Evolutionary conservation across 2,113 vertebrate species (phyloP), one percentile per base, ranked within the genome.

Genomic region (Harpagus bidentatus): DNA sequence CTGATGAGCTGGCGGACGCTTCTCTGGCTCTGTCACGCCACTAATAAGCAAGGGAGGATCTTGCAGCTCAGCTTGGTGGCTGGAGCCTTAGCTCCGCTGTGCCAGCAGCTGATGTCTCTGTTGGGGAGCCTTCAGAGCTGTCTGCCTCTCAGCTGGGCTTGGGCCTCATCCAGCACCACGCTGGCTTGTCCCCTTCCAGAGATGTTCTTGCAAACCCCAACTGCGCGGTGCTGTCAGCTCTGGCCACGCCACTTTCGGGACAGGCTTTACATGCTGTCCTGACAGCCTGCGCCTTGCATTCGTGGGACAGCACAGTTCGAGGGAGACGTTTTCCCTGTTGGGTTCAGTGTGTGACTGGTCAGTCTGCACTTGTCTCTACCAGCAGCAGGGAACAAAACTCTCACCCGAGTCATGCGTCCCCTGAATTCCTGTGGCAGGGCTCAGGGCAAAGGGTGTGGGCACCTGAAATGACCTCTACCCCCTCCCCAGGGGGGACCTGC

Each of bases 301-400:
- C 0, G 0, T 26, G 67, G 78, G 36, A 3, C 11, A 0, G 38
- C 23, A 2, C 0, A 0, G 17, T 20, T 34, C 1, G 0, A 74
- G 69, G 52, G 85, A 55, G n/a, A 10, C 5, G 0, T 63, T 80
- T 55, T 74, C 38, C 81, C 26, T 0, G 0, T 5, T 18, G 48
- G 36, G 23, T 78, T 87, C 31, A 1, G 18, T 8, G 13, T 32
- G 74, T 23, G 78, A 15, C 52, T 40, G 59, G 4, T 55, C 48
- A 3, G 52, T 10, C 82, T 29, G 17, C 0, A 0, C 53, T 72
- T 2, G 0, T 26, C 40, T 65, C 53, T 53, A 11, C 31, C 52
- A 74, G 34, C 59, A 62, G 48, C 1, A 1, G 42, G 77, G 45
- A 89, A 31, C 22, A 71, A 18, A 72, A 22, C 40, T 72, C 45